Evolutionary conservation across 92 coral and sea anemone genomes (phyloP), one percentile per base, ranked within the genome.

Genomic region (Epizoanthus ramosus): DNA sequence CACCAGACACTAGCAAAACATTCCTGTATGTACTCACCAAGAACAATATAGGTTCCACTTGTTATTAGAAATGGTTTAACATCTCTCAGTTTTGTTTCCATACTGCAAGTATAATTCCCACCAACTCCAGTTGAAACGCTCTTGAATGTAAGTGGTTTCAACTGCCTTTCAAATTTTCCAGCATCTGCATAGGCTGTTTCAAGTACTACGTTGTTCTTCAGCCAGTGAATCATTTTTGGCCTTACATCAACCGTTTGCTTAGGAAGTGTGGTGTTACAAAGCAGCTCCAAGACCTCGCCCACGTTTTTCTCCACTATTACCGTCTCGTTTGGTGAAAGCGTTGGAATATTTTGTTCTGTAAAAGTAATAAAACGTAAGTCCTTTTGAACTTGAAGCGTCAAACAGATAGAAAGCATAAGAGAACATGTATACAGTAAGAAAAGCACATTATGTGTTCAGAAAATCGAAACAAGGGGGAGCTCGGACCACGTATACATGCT

Each of bases 21-120:
- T 0, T 0, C 9, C 54, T 5, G 15, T 12, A 61, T 8, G 15
- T 12, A 61, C 66, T 61, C 25, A 61, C 66, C 14, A 21, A 8
- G 24, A 19, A 61, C 25, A 3, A 72, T 22, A 58, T 72, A 45
- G 24, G 60, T 57, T 47, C 77, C 77, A 4, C 77, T 58, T 8
- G 61, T 72, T 15, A 72, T 50, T 57, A 47, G 52, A 23, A 19
- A 72, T 72, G 77, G 77, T 23, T n/a, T 47, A 2, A 72, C 2
- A 8, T 7, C 52, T 35, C 21, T 72, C 35, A 72, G 28, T 15
- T 22, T 50, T 28, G 77, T 52, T 39, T 50, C 60, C 60, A 72
- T 47, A 47, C 21, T 47, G 9, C 77, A 72, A 16, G 60, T 50
- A 33, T 72, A 72, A 23, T 72, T 72, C 16, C 77, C 77, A 72